These are phyloP conservation scores for Typhlichthys subterraneus DNA, from an alignment of 2,797 vertebrate genomes.

Conservation along the genomic window DNA sequence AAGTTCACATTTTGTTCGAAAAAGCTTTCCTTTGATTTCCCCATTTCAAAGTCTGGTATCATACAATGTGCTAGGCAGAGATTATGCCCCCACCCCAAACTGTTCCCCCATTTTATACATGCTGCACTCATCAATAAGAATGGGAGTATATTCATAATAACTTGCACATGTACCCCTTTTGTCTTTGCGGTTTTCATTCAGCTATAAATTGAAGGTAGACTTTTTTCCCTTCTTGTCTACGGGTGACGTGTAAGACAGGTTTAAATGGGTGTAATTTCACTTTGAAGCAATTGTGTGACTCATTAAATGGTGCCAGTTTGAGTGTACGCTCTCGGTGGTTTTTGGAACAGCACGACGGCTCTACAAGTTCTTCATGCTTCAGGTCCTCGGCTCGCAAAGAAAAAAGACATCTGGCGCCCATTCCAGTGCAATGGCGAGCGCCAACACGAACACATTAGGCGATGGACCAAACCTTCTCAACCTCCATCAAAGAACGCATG, in stretches of 20 bases:
- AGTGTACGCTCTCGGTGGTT: conserved; percentile 61
- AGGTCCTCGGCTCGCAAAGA: conserved; percentile 46
- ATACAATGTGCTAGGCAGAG: conserved; percentile 74
- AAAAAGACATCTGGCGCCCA: conserved; percentile 77
- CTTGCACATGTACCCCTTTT: conserved; percentile 83
- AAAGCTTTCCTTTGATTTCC: conserved; percentile 78
- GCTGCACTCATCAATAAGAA: conserved; percentile 81
- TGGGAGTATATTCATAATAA: conserved; percentile 77
- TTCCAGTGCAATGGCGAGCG: conserved; percentile 59
- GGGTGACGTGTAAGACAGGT: conserved; percentile 78
- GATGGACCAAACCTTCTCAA: conserved; percentile 65
- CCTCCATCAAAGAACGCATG: conserved; percentile 64
- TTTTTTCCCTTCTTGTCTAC: conserved; percentile 57
- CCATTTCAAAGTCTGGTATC: conserved; percentile 77
- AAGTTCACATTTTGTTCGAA: conserved; percentile 71
- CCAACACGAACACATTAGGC: conserved; percentile 75
- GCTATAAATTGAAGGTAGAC: conserved; percentile 79
- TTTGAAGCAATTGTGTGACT: conserved; percentile 81
- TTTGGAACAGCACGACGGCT: conserved; percentile 54
- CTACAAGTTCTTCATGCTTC: conserved; percentile 53
- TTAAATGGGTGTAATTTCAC: conserved; percentile 81
- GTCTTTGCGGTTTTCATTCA: conserved; percentile 79
- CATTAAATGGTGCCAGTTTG: conserved; percentile 77
- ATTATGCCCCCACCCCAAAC: conserved; percentile 63
- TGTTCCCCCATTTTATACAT: conserved; percentile 67